Conservation (phyloP, 2,113 vertebrate genomes). For the Lates calcarifer region DNA sequence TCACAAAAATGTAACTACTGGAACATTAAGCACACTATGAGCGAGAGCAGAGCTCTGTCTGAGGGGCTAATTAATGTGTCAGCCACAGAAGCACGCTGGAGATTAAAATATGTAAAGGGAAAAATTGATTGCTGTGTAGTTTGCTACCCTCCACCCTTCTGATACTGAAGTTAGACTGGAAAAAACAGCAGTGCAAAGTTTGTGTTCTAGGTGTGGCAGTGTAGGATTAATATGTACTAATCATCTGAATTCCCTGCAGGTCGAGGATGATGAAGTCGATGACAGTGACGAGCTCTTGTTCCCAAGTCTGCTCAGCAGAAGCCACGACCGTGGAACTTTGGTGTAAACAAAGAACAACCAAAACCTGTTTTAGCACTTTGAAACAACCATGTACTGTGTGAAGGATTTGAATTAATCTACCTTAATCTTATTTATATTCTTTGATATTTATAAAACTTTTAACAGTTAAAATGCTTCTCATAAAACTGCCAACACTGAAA, state of each 20-base stretch:
- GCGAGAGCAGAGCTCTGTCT: no score
- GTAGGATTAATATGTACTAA: background rate
- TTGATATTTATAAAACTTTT: no score
- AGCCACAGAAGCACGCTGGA: background rate
- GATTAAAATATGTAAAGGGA: no score
- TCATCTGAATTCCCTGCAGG: background rate
- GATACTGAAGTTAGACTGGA: background rate
- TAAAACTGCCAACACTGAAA: no score
- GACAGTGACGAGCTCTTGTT: background rate
- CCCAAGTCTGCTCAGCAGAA: background rate
- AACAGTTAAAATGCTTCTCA: no score
- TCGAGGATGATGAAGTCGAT: background rate
- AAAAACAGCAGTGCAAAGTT: no score
- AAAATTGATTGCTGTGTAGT: accelerated
- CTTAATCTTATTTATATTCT: background rate
- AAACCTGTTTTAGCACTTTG: background rate
- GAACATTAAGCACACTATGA: background rate
- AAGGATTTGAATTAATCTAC: no score
- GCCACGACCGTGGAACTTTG: accelerated
- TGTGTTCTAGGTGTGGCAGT: background rate
- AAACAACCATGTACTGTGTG: background rate
- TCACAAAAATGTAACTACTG: no score
- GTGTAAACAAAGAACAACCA: conserved; percentile 1
- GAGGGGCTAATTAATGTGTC: background rate
- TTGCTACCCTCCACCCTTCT: background rate